Conservation (phyloP, 1,140 invertebrate species). For the Scaptodrosophila lebanonensis region DNA sequence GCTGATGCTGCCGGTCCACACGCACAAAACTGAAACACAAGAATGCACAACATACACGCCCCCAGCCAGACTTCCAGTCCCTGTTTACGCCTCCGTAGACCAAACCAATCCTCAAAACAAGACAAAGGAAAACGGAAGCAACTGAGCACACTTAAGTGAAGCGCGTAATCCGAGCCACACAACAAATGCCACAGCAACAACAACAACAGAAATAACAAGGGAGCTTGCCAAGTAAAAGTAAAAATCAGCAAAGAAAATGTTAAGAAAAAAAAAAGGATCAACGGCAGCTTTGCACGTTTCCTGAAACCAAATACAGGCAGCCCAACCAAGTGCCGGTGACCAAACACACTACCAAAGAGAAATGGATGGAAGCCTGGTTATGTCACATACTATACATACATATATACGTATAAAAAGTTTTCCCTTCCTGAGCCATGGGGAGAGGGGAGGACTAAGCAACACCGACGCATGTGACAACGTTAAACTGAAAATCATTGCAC, state of each 20-base stretch:
- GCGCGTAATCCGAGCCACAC: constrained; percentile 71
- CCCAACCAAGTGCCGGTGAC: not conserved
- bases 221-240: constrained; percentile 10
- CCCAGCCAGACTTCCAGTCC: constrained; percentile 2
- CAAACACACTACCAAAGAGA: constrained; percentile 12
- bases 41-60: constrained; percentile 23
- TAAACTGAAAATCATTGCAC: constrained; percentile 76
- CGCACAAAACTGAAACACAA: constrained; percentile 30
- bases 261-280: constrained; percentile 69
- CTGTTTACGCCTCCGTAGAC: not conserved
- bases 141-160: constrained; percentile 72
- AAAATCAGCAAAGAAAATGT: constrained; percentile 41
- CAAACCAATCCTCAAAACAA: constrained; percentile 3
- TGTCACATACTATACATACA: constrained; percentile 12
- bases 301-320: constrained; percentile 55
- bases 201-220: not conserved
- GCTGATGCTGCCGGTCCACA: constrained; percentile 38
- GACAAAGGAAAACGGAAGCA: constrained; percentile 57
- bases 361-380: constrained; percentile 18
- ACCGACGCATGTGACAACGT: constrained; percentile 60
- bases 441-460: not conserved
- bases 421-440: not conserved
- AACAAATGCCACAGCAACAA: constrained; percentile 52
- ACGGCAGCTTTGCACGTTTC: constrained; percentile 66
- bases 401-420: too few relatives aligned